Evolutionary conservation across 1,140 invertebrate genomes (phyloP), one percentile per base, ranked within the genome.

Genomic region (Bradynema listronoti): DNA sequence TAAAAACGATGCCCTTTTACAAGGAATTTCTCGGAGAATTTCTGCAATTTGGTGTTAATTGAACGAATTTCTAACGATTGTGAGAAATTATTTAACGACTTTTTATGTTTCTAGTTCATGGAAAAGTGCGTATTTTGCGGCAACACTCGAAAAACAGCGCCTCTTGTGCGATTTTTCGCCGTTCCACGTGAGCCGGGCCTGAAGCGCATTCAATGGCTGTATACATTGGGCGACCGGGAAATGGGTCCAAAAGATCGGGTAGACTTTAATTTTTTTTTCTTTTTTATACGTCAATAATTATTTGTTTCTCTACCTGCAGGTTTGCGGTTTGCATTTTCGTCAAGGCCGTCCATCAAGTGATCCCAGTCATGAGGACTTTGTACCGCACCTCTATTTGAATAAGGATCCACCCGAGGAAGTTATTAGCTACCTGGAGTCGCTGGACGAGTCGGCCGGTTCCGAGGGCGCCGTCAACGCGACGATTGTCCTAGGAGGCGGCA

Each of bases 201-300:
- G 59, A 72, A 73, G 53, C 69, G 71, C n/a, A 64, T 71, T 36
- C 66, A 64, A 36, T 71, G 68, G 68, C 55, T 71, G 29, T 68
- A 71, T 52, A 67, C 67, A 4, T 36, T 71, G 19, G 71, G 67
- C 6, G 58, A 67, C 34, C 30, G 63, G 19, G 71, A 71, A 6
- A 56, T 73, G 33, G 59, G 47, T 5, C 51, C 71, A 6, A 71
- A 71, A 58, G 71, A 71, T 59, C 16, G 71, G 34, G 68, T 71
- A 53, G 34, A 24, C 52, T 32, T 59, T 61, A 7, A 2, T 16
- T 56, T 33, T 9, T 34, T 62, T 7, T n/a, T n/a, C n/a, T 24
- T 24, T 47, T 49, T 19, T 11, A 27, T 42, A 27, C 27, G 16
- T 65, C 25, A 65, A 55, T 1, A 58, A 16, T 22, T 14, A 62